Evolutionary conservation across 2,888 invertebrate species (phyloP), one percentile per base, ranked within the genome.

Genomic region (Caenorhabditis angaria): DNA sequence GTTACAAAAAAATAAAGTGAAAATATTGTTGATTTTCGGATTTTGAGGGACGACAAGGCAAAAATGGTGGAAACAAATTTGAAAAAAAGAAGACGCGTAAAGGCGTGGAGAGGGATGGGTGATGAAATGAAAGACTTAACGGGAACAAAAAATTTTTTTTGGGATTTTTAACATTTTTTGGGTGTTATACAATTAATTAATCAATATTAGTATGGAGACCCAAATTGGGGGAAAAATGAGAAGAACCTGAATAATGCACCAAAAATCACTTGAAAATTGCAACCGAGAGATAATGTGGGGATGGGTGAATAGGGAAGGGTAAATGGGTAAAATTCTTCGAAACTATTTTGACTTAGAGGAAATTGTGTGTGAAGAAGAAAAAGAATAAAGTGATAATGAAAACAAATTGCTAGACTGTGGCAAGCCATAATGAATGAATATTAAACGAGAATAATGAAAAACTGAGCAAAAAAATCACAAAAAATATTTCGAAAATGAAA

Each of bases 241-340:
- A 2, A 2, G 41, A 12, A 58, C 58, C 58, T 58, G 58, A 58
- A 41, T 8, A 58, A 47, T 27, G 57, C 57, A 57, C 57, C 58
- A 58, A 56, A 41, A 28, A 58, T 57, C 57, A 57, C 57, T 57
- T 53, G 18, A 20, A 54, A 57, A 57, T 57, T 57, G 57, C 57
- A 57, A 57, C 57, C 57, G 57, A 57, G 32, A 32, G 32, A 32
- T 32, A 32, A 32, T 8, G 10, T 8, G 32, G 32, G 32, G 32
- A 10, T 32, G 10, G 32, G 5, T 8, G 5, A 5, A 10, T 32
- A 32, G 32, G 5, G 5, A 8, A 5, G 32, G 32, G 32, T 32
- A 32, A 5, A 32, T 32, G 32, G 10, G 6, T 32, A 8, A 32
- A 10, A 32, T 8, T 8, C 32, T 32, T 32, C 6, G 32, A 32